A percentile compares a stretch with the other conserved stretches of the same genome.
phyloP scores from a whole-genome alignment of 2,113 vertebrate species.

The Passerina amoena region DNA sequence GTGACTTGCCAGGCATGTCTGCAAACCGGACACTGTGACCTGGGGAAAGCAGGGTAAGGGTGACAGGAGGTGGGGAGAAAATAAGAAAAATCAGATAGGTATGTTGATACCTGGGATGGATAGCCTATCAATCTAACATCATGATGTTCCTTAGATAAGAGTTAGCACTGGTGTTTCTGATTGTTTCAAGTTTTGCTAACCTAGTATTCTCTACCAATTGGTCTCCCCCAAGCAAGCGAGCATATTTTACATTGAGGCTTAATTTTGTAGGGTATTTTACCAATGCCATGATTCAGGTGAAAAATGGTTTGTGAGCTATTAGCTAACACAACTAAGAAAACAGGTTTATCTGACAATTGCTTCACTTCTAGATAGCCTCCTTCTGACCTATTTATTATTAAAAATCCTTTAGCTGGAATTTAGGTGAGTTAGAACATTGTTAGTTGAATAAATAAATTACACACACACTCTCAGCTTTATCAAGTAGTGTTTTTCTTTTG shows the following conservation, averaged over 20 bases:
- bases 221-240: not conserved
- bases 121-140: fast-evolving
- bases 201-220: not conserved
- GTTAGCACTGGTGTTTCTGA: not conserved
- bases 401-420: not conserved
- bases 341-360: not conserved
- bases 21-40: conserved; percentile 93
- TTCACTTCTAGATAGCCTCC: not conserved
- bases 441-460: not conserved
- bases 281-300: not conserved
- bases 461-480: not conserved
- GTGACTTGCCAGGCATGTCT: conserved; percentile 84
- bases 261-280: not conserved
- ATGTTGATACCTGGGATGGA: fast-evolving
- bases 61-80: not conserved
- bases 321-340: not conserved
- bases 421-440: not conserved
- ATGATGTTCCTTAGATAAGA: not conserved
- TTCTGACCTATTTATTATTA: not conserved
- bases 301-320: not conserved
- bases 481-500: not conserved
- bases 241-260: not conserved
- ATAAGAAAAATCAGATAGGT: not conserved
- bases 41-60: not conserved
- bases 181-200: not conserved